A percentile compares a stretch with the other conserved stretches of the same genome.
These are phyloP conservation scores for Turritopsis dohrnii DNA, from an alignment of 30 jellyfish, hydroid and myxozoan genomes.

Conservation along the genomic window DNA sequence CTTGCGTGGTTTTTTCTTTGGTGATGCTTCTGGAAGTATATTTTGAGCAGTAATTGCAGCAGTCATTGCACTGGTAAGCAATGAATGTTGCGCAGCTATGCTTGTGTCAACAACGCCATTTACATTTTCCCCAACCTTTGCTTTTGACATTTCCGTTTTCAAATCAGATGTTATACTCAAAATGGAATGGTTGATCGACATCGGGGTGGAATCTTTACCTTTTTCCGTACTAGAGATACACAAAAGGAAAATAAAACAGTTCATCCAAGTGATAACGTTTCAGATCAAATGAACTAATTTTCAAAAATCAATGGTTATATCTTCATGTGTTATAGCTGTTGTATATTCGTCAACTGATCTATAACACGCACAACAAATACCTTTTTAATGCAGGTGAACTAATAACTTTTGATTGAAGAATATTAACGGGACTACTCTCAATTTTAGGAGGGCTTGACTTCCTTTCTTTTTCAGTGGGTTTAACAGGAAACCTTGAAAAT, in stretches of 20 bases:
- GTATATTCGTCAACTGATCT: too few species aligned
- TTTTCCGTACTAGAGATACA: background rate
- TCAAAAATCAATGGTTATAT: too few species aligned
- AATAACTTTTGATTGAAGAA: slow-evolving; percentile 12
- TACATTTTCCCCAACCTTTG: background rate
- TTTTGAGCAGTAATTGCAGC: background rate
- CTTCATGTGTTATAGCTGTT: too few species aligned
- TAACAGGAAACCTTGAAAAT: slow-evolving; percentile 63
- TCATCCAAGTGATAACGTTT: too few species aligned
- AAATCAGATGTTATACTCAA: slow-evolving; percentile 26
- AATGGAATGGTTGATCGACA: slow-evolving; percentile 17
- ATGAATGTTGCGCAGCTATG: background rate
- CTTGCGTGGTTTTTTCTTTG: slow-evolving; percentile 90
- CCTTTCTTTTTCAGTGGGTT: slow-evolving; percentile 57
- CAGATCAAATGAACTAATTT: too few species aligned
- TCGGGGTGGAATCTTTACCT: background rate
- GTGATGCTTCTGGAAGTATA: slow-evolving; percentile 79
- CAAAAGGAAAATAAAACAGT: background rate
- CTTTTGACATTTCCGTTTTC: background rate
- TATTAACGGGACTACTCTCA: slow-evolving; percentile 34
- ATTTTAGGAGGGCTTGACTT: slow-evolving; percentile 77
- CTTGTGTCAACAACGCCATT: background rate
- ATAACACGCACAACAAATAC: background rate
- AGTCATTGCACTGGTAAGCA: slow-evolving; percentile 1
- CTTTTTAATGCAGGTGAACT: slow-evolving; percentile 31